Conservation (phyloP, 92 coral and sea anemone species). For the Nematostella vectensis region DNA sequence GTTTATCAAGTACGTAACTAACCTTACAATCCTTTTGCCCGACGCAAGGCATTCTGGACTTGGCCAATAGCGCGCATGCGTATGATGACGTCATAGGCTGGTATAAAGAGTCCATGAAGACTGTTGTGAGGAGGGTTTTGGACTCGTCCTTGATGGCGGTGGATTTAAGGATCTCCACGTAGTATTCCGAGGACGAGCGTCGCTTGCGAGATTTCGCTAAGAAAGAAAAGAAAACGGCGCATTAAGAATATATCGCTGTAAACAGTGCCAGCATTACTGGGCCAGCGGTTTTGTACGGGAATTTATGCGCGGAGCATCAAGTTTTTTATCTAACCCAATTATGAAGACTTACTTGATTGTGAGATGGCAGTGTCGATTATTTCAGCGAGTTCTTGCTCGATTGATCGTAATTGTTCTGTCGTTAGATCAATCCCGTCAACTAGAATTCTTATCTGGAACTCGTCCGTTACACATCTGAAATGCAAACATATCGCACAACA, state of each 20-base stretch:
- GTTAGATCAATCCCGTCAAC: conserved; percentile 23
- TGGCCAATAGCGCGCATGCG: conserved; percentile 42
- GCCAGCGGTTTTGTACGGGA: too few relatives aligned
- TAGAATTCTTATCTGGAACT: conserved; percentile 45
- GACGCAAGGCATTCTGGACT: conserved; percentile 44
- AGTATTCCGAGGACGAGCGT: conserved; percentile 46
- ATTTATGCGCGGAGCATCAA: too few relatives aligned
- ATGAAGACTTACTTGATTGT: too few relatives aligned
- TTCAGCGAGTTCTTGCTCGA: too few relatives aligned
- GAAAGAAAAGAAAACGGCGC: too few relatives aligned
- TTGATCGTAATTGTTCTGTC: conserved; percentile 5
- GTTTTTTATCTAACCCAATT: too few relatives aligned
- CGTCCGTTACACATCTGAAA: conserved; percentile 44
- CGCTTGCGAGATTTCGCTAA: conserved; percentile 35
- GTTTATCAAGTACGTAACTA: neutral
- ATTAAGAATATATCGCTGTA: neutral
- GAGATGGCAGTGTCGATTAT: too few relatives aligned
- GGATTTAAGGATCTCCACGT: conserved; percentile 43
- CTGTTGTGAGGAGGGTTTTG: conserved; percentile 39
- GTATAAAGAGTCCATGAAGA: conserved; percentile 36
- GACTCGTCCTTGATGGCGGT: conserved; percentile 4
- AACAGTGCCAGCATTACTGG: too few relatives aligned
- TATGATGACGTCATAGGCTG: conserved; percentile 36
- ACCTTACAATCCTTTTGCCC: conserved; percentile 28
- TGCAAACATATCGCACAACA: too few relatives aligned